phyloP scores from a whole-genome alignment of 2,113 vertebrate genomes.

The Colistium nudipinnis region DNA sequence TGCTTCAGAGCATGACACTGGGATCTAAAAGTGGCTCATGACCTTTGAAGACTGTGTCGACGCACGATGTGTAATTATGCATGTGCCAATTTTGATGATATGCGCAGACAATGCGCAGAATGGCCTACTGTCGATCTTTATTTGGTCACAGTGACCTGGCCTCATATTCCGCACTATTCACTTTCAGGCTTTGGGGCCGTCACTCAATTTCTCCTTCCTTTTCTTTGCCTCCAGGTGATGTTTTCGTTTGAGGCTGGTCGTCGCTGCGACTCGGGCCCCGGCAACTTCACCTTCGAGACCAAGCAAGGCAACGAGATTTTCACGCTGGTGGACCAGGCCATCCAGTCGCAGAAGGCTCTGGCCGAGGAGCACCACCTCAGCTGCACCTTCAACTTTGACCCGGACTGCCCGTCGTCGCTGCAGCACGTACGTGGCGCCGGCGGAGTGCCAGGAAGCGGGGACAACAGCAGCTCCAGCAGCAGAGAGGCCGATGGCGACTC shows the following conservation, averaged over 20 bases:
- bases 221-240: slow-evolving; percentile 86
- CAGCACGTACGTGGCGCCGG: slow-evolving; percentile 72
- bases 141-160: background rate
- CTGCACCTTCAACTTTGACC: slow-evolving; percentile 68
- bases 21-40: slow-evolving; percentile 13
- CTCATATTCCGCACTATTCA: background rate
- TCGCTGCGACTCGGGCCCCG: slow-evolving; percentile 93
- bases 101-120: background rate
- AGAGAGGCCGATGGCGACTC: slow-evolving; percentile 80
- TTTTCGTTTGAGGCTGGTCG: slow-evolving; percentile 97
- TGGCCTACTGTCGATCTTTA: background rate
- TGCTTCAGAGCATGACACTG: no score
- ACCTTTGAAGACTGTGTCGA: slow-evolving; percentile 1
- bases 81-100: background rate
- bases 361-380: slow-evolving; percentile 84
- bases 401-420: slow-evolving; percentile 63
- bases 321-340: slow-evolving; percentile 89
- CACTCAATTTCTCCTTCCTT: background rate
- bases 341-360: slow-evolving; percentile 89
- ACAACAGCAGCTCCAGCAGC: slow-evolving; percentile 69
- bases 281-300: slow-evolving; percentile 98
- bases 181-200: background rate
- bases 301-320: slow-evolving; percentile 97
- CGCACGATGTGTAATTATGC: background rate
- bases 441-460: slow-evolving; percentile 14